A percentile compares a stretch with the other conserved stretches of the same genome.
These are phyloP conservation scores for Pristionchus arcanus DNA, from an alignment of 2,888 invertebrate species.

Conservation along the genomic window DNA sequence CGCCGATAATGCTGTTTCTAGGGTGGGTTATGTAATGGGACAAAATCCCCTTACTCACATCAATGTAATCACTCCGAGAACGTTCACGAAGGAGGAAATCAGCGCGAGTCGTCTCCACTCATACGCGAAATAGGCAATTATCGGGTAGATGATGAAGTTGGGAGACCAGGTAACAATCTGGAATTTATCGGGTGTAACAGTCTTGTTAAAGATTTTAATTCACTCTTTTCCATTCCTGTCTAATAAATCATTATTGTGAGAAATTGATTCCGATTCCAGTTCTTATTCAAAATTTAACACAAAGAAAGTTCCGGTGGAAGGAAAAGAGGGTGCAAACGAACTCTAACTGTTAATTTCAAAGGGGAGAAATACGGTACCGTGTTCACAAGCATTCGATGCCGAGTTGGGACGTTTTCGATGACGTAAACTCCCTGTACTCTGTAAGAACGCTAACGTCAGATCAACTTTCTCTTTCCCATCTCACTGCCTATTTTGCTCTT, in stretches of 20 bases:
- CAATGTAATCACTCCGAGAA: conserved; percentile 8
- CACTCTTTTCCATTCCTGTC: too few relatives aligned
- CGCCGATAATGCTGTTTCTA: too few relatives aligned
- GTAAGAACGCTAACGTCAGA: conserved; percentile 7
- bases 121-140: conserved; percentile 62
- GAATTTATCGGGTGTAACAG: not conserved
- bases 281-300: too few relatives aligned
- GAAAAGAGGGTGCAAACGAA: not conserved
- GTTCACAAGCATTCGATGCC: conserved; percentile 72
- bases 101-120: conserved; percentile 51
- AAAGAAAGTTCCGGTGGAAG: too few relatives aligned
- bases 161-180: conserved; percentile 64
- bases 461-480: too few relatives aligned
- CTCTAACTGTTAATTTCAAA: too few relatives aligned
- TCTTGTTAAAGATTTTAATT: too few relatives aligned
- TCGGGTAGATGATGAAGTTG: conserved; percentile 73
- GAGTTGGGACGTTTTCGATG: conserved; percentile 74
- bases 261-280: too few relatives aligned
- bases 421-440: conserved; percentile 71
- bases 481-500: too few relatives aligned
- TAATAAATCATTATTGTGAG: too few relatives aligned
- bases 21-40: too few relatives aligned
- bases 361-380: too few relatives aligned
- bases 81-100: not conserved
- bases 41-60: not conserved